Evolutionary conservation across 1,140 invertebrate species (phyloP), one percentile per base, ranked within the genome.

Genomic region (Carposina sasakii): DNA sequence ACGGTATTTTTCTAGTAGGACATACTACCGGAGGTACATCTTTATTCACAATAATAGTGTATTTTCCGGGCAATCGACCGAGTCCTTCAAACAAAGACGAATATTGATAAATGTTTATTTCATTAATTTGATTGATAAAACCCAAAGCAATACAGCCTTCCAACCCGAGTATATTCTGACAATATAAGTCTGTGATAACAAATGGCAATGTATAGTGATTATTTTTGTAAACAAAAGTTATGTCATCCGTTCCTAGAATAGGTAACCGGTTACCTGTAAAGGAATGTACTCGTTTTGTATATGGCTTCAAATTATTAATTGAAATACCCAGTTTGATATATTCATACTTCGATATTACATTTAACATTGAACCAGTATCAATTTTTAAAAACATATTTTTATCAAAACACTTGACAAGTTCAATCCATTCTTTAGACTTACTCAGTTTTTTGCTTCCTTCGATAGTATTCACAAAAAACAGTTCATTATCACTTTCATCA

Each of bases 51-150:
- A 43, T 30, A 39, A 55, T 42, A 41, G 23, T 39, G 41, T 54
- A 48, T 39, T 30, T 37, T 23, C 57, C 44, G 21, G 26, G 52
- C 47, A 42, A 44, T 44, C 40, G 36, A 20, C 48, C 52, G 26
- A 42, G 42, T 17, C 52, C 52, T 49, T 49, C 28, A 33, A 36
- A 50, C 13, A 52, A 49, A 13, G 48, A 23, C 20, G 22, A 40
- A 42, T 49, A 50, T 24, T 49, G 28, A 10, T 39, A 15, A 48
- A 31, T 24, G 34, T 44, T 44, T 45, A 28, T 22, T 37, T 8
- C 48, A 34, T 48, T 43, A 3, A 17, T 30, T 43, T 24, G 1
- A 19, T 24, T 22, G 2, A 36, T 12, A 10, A 36, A 19, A n/a
- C 31, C 31, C 26, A 37, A 16, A 20, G 31, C 28, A 9, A 47